Conservation (phyloP, 2,113 vertebrate species). For the Phylloscopus whistleri region DNA sequence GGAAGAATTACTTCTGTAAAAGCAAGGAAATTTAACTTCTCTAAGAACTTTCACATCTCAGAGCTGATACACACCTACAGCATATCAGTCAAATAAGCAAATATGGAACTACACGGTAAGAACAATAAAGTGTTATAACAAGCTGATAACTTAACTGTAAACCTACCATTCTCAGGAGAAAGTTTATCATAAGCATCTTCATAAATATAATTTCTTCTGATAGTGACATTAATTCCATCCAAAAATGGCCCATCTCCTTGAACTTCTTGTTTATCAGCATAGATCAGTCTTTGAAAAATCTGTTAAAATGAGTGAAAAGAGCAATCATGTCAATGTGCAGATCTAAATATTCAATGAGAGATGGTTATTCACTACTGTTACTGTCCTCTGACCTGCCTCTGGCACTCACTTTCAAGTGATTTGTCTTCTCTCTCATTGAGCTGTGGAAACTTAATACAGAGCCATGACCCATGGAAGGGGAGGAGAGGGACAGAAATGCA, state of each 20-base stretch:
- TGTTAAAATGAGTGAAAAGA: slow-evolving; percentile 53
- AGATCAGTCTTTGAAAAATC: slow-evolving; percentile 98
- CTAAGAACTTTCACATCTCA: neutral
- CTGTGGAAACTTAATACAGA: neutral
- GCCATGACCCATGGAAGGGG: neutral
- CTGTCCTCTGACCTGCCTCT: neutral
- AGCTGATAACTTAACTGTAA: neutral
- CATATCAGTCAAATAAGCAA: neutral
- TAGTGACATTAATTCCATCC: slow-evolving; percentile 94
- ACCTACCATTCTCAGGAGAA: slow-evolving; percentile 93
- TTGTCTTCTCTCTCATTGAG: neutral
- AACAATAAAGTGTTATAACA: neutral
- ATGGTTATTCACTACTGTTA: neutral
- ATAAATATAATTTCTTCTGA: slow-evolving; percentile 98
- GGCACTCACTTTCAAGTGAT: neutral
- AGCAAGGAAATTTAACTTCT: neutral
- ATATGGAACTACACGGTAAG: neutral
- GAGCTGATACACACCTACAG: neutral
- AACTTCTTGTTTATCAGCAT: slow-evolving; percentile 94
- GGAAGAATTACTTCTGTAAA: neutral
- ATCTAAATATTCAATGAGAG: neutral
- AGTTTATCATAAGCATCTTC: slow-evolving; percentile 98
- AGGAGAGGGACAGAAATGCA: neutral
- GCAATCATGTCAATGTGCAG: neutral
- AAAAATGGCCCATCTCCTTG: slow-evolving; percentile 95